Percentiles rank a stretch among this genome's conserved stretches.
phyloP scores from a whole-genome alignment of 2,797 vertebrate species.

The Nasua narica region DNA sequence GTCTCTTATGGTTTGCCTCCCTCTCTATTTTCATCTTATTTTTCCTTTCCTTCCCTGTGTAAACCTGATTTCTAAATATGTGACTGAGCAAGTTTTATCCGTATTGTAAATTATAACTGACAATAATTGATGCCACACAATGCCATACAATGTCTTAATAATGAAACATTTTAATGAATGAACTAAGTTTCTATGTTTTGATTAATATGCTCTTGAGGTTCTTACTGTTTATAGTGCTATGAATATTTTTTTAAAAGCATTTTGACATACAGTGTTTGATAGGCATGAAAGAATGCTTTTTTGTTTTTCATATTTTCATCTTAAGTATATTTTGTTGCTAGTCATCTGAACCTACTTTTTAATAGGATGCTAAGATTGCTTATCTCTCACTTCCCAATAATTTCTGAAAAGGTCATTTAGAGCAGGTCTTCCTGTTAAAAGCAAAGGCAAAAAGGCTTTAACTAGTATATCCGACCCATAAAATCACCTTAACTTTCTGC shows the following conservation, averaged over 20 bases:
- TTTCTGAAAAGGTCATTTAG: not conserved
- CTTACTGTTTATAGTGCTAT: not conserved
- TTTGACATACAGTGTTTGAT: not conserved
- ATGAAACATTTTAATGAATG: not conserved
- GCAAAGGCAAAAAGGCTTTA: not conserved
- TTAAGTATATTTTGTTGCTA: constrained; percentile 26
- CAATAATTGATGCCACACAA: not conserved
- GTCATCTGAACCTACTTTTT: not conserved
- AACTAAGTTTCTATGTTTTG: constrained; percentile 14
- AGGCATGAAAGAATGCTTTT: not conserved
- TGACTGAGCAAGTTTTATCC: not conserved
- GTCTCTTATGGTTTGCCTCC: not conserved
- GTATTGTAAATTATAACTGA: not conserved
- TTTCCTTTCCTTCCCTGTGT: not conserved
- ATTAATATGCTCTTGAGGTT: constrained; percentile 39
- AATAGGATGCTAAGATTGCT: not conserved
- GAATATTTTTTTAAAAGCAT: not conserved
- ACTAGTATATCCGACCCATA: not conserved
- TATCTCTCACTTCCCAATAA: not conserved
- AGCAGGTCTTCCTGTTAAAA: not conserved
- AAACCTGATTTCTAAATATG: not conserved
- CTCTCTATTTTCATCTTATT: not conserved
- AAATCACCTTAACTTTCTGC: not conserved
- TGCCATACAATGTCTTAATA: not conserved
- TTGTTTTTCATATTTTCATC: not conserved